These are phyloP conservation scores for Zoanthus sansibaricus DNA, from an alignment of 92 coral and sea anemone genomes.

Conservation along the genomic window DNA sequence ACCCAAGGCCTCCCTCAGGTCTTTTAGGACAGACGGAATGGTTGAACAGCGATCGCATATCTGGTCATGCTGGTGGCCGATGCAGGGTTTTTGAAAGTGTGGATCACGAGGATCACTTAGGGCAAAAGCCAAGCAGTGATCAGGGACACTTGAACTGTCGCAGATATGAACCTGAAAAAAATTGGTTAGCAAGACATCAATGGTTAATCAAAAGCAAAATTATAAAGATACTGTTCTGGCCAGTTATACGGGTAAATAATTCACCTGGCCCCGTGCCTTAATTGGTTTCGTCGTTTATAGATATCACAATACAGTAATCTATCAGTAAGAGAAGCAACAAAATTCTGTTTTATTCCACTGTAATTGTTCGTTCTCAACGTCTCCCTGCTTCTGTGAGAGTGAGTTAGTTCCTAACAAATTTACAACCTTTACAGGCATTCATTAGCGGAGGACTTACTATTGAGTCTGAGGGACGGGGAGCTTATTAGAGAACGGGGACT, in stretches of 20 bases:
- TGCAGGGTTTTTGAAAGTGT: conserved; percentile 19
- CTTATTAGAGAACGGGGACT: not conserved
- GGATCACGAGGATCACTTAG: conserved; percentile 36
- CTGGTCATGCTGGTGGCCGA: conserved; percentile 3
- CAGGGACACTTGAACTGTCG: conserved; percentile 34
- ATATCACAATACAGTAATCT: conserved; percentile 15
- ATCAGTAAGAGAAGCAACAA: conserved; percentile 8
- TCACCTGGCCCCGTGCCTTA: conserved; percentile 6
- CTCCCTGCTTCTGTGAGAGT: conserved; percentile 19
- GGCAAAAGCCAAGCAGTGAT: conserved; percentile 35
- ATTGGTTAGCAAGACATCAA: not conserved
- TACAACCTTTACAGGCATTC: conserved; percentile 10
- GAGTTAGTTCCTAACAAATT: conserved; percentile 7
- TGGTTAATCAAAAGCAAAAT: conserved; percentile 1
- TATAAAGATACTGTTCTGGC: conserved; percentile 2
- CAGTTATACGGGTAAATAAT: conserved; percentile 12
- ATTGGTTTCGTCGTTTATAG: not conserved
- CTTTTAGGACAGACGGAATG: conserved; percentile 14
- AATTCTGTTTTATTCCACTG: conserved; percentile 6
- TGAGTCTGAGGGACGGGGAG: conserved; percentile 6
- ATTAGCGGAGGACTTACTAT: conserved; percentile 1
- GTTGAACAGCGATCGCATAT: not conserved
- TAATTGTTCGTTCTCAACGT: not conserved
- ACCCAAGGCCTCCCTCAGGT: conserved; percentile 9
- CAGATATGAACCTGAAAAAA: conserved; percentile 8